Base-by-base conservation (phyloP, 1,140 invertebrate species). In the Drosophila burlai region DNA sequence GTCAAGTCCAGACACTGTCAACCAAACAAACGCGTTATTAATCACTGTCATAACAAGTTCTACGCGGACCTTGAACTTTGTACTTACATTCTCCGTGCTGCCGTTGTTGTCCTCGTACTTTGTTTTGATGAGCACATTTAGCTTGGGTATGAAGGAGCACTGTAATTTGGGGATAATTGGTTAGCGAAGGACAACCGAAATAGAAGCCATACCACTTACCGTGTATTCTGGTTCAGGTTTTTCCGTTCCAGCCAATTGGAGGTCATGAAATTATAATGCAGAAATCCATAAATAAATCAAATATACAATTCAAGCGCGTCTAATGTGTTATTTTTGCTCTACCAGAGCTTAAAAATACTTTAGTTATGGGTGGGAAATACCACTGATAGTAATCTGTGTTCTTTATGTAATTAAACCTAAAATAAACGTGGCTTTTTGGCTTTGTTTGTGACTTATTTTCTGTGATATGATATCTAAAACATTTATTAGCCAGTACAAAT, bases 131-230 rank as follows among this genome's bases (percentile, higher is more conserved):
- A 96, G 95, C 80, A 98, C 97, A 83, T 95, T 95, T 82, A 98
- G 97, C 86, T 97, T 97, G 79, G 97, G 97, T 80, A 98, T 95
- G 87, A 98, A 98, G 1, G 97, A 98, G 94, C 98, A 99, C 97
- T 98, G 93, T 80, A 95, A 61, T 57, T 69, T 24, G 47, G n/a
- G 21, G 42, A 83, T 91, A 78, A 86, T 60, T 47, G 66, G 76
- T 79, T 52, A 59, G 59, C 26, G 18, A 63, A 50, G 52, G 45
- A 60, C 52, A 26, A 49, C n/a, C 18, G 26, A 46, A 65, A 69
- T 64, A 34, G 55, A 73, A 47, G 52, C 49, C 52, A 55, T 36
- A 57, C 85, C 87, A 94, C 94, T 94, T 93, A 95, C 95, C 67
- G 95, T 95, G 79, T 96, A 96, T 91, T 96, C 95, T 94, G 61